These are phyloP conservation scores for Odontesthes bonariensis DNA, from an alignment of 2,113 vertebrate genomes.

Conservation along the genomic window DNA sequence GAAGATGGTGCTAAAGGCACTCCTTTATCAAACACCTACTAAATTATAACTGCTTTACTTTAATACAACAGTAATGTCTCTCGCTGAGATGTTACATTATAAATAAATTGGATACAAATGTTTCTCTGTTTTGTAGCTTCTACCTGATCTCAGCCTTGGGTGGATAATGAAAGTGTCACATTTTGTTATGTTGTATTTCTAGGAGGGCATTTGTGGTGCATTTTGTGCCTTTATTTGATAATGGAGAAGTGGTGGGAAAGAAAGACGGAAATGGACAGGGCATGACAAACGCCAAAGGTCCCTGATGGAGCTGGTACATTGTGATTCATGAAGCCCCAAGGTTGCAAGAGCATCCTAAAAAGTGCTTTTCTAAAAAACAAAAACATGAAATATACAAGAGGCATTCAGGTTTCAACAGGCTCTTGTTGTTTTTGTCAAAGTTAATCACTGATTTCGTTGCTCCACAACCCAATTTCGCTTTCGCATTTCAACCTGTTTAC, in stretches of 20 bases:
- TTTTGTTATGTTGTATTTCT: not conserved
- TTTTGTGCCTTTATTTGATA: not conserved
- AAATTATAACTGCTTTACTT: not conserved
- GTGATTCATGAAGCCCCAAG: not conserved
- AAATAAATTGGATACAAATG: no score
- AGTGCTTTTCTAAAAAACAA: not conserved
- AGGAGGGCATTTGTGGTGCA: not conserved
- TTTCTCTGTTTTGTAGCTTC: not conserved
- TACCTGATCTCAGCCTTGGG: not conserved
- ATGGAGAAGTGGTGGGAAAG: not conserved
- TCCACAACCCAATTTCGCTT: not conserved
- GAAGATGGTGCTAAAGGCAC: constrained; percentile 31
- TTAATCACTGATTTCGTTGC: constrained; percentile 23
- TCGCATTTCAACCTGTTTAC: constrained; percentile 26
- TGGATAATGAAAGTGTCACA: not conserved
- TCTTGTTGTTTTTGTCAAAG: constrained; percentile 24
- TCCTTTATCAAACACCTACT: constrained; percentile 47
- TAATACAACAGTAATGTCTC: not conserved
- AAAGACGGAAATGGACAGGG: not conserved
- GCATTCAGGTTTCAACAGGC: not conserved
- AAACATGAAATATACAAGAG: not conserved
- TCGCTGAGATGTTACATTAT: no score
- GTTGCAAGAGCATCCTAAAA: not conserved
- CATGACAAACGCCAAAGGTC: not conserved
- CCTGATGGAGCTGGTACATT: not conserved